Conservation (phyloP, 2,113 vertebrate genomes). For the Sebastes schlegelii region DNA sequence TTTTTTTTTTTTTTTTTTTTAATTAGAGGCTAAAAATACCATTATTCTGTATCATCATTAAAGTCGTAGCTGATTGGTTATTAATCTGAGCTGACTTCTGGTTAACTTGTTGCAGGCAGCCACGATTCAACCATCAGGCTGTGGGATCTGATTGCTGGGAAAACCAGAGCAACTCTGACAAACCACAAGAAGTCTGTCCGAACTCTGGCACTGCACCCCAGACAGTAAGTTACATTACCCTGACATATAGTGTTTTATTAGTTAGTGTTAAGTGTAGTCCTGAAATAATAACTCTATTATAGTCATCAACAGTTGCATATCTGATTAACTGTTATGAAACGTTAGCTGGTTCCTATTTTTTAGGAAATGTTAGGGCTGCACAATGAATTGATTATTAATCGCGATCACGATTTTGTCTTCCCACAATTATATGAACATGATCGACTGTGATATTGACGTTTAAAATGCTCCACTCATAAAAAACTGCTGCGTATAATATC, state of each 20-base stretch:
- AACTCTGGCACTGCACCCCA: slow-evolving; percentile 92
- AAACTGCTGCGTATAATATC: no score
- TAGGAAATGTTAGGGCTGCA: no score
- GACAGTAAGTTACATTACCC: slow-evolving; percentile 87
- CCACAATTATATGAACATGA: no score
- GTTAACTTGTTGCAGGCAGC: slow-evolving; percentile 85
- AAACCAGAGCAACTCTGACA: slow-evolving; percentile 97
- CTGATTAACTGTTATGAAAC: not conserved
- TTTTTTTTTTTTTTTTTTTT: not conserved
- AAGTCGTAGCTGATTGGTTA: not conserved
- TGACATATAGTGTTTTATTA: not conserved
- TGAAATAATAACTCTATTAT: not conserved
- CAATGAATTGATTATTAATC: no score
- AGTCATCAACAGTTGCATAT: not conserved
- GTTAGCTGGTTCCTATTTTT: not conserved
- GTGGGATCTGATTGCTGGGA: slow-evolving; percentile 97
- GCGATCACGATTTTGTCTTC: no score
- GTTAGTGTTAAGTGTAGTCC: not conserved
- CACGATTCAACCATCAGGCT: slow-evolving; percentile 97
- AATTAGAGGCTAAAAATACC: no score
- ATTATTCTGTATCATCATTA: not conserved
- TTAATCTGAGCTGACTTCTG: not conserved
- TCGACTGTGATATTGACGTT: no score
- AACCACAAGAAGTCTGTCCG: slow-evolving; percentile 99
- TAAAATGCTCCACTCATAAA: no score